These are phyloP conservation scores for Nesoenas mayeri DNA, from an alignment of 2,113 vertebrate species.

Conservation along the genomic window DNA sequence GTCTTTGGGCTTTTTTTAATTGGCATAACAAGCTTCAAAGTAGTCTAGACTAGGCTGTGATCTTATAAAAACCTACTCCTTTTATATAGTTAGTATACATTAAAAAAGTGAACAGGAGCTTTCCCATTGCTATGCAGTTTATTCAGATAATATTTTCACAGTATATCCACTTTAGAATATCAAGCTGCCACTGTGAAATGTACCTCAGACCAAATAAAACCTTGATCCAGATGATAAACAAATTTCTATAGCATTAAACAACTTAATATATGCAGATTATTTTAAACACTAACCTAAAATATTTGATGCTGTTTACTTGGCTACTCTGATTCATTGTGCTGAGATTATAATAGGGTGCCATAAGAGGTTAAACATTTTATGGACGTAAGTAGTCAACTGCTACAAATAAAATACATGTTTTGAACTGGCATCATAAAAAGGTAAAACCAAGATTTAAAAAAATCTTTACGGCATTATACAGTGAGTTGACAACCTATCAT, in stretches of 20 bases:
- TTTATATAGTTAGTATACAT: background rate
- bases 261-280: background rate
- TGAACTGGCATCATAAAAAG: constrained; percentile 54
- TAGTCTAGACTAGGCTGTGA: background rate
- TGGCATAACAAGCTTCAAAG: background rate
- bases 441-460: constrained; percentile 58
- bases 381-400: constrained; percentile 49
- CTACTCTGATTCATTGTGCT: background rate
- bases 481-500: constrained; percentile 71
- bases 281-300: background rate
- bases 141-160: background rate
- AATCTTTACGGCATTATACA: constrained; percentile 59
- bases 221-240: background rate
- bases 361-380: constrained; percentile 41
- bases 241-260: background rate
- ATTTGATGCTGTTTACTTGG: background rate
- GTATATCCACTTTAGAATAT: background rate
- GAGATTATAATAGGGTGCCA: background rate
- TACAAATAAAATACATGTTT: constrained; percentile 54
- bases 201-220: constrained; percentile 31
- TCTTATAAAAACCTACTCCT: background rate
- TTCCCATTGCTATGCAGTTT: background rate
- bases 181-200: background rate
- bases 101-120: constrained; percentile 3
- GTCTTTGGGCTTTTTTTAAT: background rate